phyloP scores from a whole-genome alignment of 2,113 vertebrate species.

The Melospiza georgiana region DNA sequence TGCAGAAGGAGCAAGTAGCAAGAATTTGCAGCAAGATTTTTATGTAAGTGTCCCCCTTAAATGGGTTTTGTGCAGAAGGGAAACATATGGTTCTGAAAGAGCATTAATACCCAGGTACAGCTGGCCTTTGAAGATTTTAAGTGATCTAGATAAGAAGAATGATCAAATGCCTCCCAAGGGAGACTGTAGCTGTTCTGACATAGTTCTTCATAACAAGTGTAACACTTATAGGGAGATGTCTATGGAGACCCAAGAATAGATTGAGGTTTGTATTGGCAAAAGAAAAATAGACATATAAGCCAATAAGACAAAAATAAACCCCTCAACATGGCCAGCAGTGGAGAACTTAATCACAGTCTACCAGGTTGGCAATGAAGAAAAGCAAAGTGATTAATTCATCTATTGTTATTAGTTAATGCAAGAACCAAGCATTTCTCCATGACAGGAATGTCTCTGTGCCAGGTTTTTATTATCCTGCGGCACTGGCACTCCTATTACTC shows the following conservation, averaged over 20 bases:
- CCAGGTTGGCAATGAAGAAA: neutral
- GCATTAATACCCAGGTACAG: constrained; percentile 37
- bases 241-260: neutral
- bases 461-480: constrained; percentile 60
- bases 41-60: constrained; percentile 55
- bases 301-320: constrained; percentile 26
- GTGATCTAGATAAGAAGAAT: constrained; percentile 28
- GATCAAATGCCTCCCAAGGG: constrained; percentile 10
- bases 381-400: constrained; percentile 38
- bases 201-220: neutral
- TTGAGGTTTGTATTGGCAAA: neutral
- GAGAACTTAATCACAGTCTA: constrained; percentile 50
- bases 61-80: constrained; percentile 39
- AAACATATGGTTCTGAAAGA: constrained; percentile 56
- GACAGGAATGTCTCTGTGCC: constrained; percentile 29
- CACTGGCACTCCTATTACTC: constrained; percentile 22
- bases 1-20: neutral
- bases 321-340: neutral
- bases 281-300: constrained; percentile 21
- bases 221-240: neutral
- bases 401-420: constrained; percentile 63
- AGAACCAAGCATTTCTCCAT: constrained; percentile 53
- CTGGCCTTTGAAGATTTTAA: constrained; percentile 38
- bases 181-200: neutral
- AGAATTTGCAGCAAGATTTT: constrained; percentile 56